Conservation (phyloP, 2,113 vertebrate species). For the Furnarius figulus region DNA sequence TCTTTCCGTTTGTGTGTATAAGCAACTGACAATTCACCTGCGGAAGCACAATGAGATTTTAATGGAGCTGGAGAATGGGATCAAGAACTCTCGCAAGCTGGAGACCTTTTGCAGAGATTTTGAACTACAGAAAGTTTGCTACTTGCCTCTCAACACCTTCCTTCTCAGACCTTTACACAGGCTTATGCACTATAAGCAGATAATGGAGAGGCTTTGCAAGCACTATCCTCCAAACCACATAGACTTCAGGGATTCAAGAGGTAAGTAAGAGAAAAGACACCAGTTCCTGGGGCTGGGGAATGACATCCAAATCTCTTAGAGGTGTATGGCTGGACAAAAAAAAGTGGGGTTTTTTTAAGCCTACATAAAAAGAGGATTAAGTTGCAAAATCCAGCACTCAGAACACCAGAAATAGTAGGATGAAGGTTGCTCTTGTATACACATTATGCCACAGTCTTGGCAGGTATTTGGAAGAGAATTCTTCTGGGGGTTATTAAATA, state of each 20-base stretch:
- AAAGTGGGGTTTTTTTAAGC: background rate
- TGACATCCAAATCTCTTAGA: background rate
- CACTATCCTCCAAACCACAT: conserved; percentile 86
- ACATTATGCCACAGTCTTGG: background rate
- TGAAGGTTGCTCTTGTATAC: background rate
- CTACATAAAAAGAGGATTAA: background rate
- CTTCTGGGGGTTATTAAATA: background rate
- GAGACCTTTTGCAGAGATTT: conserved; percentile 91
- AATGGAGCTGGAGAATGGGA: conserved; percentile 85
- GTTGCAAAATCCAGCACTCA: background rate
- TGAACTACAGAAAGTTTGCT: conserved; percentile 97
- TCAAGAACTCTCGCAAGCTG: conserved; percentile 82
- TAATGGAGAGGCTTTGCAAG: conserved; percentile 95
- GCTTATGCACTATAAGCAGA: conserved; percentile 96
- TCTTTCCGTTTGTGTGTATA: background rate
- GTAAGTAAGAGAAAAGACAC: conserved; percentile 65
- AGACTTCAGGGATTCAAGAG: conserved; percentile 95
- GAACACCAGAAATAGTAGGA: background rate
- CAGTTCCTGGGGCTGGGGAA: background rate
- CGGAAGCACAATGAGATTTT: conserved; percentile 89
- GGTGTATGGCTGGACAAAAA: background rate
- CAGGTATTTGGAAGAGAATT: background rate
- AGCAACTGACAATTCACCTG: conserved; percentile 88
- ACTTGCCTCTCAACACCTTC: conserved; percentile 94
- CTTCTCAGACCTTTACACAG: conserved; percentile 94